These are phyloP conservation scores for Ashinkailepas kermadecensis DNA, from an alignment of 2,888 invertebrate genomes.

Conservation along the genomic window DNA sequence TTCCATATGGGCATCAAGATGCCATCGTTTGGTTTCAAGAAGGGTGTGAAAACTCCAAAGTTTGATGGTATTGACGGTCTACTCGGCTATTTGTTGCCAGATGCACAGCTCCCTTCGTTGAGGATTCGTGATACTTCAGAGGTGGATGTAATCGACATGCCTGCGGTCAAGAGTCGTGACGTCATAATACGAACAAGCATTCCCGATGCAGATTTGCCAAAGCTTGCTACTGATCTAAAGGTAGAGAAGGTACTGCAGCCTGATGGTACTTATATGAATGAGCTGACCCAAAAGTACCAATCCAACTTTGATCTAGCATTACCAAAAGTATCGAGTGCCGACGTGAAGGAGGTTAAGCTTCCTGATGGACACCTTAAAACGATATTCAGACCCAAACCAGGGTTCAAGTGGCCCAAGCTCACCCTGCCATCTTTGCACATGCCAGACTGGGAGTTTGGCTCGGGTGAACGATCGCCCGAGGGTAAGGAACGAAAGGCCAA, in stretches of 20 bases:
- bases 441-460: conserved; percentile 12
- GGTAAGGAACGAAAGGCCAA: background rate
- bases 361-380: background rate
- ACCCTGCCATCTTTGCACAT: background rate
- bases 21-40: conserved; percentile 7
- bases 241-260: background rate
- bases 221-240: background rate
- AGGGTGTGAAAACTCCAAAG: conserved; percentile 4
- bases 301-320: background rate
- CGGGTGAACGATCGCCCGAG: background rate
- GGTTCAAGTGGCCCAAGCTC: conserved; percentile 7
- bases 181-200: background rate
- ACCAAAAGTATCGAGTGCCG: background rate
- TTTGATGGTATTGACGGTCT: conserved; percentile 11
- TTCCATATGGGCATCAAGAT: conserved; percentile 3
- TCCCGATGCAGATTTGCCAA: background rate
- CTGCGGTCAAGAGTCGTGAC: background rate
- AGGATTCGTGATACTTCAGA: background rate
- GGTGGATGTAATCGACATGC: background rate
- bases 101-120: background rate
- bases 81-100: background rate
- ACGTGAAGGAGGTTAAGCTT: background rate
- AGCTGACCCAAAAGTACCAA: background rate
- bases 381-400: background rate
- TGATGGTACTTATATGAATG: background rate